Evolutionary conservation across 2,797 vertebrate species (phyloP).

Genomic region (Danio jaintianensis): DNA sequence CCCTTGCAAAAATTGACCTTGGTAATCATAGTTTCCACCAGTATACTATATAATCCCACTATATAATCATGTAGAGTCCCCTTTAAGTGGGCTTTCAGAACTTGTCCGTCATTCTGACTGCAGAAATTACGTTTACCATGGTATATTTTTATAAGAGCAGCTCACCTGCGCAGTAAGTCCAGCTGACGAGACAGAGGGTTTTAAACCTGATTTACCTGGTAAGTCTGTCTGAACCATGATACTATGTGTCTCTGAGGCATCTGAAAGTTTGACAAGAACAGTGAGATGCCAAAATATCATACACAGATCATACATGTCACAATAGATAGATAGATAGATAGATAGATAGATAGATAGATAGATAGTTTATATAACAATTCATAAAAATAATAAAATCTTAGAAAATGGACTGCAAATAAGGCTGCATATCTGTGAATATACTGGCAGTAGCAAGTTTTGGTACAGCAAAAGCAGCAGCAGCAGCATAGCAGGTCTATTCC

Average conservation of each 20-base stretch:
- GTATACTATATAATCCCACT: neutral
- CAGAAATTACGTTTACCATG: slow-evolving; percentile 42
- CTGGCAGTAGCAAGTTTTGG: too few relatives aligned
- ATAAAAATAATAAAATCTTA: too few relatives aligned
- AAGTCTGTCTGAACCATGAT: slow-evolving; percentile 58
- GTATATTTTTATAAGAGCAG: slow-evolving; percentile 19
- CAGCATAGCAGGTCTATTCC: too few relatives aligned
- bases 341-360: too few relatives aligned
- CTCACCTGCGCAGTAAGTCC: slow-evolving; percentile 27
- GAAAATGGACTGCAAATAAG: too few relatives aligned
- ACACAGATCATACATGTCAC: neutral
- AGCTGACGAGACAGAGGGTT: slow-evolving; percentile 3
- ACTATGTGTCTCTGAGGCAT: slow-evolving; percentile 57
- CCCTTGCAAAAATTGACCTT: slow-evolving; percentile 25
- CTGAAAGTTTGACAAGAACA: slow-evolving; percentile 37
- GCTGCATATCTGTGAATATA: too few relatives aligned
- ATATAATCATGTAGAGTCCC: neutral
- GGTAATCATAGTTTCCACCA: slow-evolving; percentile 24
- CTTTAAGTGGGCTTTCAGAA: neutral
- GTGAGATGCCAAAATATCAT: neutral
- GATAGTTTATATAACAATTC: too few relatives aligned
- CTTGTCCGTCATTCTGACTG: neutral
- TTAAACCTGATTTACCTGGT: slow-evolving; percentile 55
- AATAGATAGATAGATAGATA: too few relatives aligned
- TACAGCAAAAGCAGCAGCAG: too few relatives aligned